These are phyloP conservation scores for Pseudopleuronectes americanus DNA, from an alignment of 2,797 vertebrate genomes.

Conservation along the genomic window DNA sequence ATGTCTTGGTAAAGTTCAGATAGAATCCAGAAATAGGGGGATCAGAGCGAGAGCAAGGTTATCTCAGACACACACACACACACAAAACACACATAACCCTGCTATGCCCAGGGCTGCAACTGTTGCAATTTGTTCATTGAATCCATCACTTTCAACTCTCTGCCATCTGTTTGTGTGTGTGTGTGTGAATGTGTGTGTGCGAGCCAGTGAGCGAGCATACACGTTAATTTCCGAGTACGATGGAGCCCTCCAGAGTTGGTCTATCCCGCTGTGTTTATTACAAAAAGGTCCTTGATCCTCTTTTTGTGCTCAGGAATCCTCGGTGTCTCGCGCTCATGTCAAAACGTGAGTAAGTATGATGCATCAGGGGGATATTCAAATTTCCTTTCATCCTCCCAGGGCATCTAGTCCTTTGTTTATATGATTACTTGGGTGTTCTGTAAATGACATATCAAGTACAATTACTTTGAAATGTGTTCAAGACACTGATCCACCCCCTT, in stretches of 20 bases:
- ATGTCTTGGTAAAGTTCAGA: conserved; percentile 51
- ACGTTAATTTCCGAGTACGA: conserved; percentile 59
- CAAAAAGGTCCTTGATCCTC: conserved; percentile 60
- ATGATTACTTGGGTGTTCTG: conserved; percentile 83
- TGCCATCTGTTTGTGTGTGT: conserved; percentile 65
- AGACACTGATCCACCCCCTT: conserved; percentile 62
- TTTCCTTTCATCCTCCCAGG: conserved; percentile 80
- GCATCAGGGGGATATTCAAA: conserved; percentile 73
- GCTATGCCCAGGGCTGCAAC: conserved; percentile 34
- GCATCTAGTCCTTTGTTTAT: conserved; percentile 81
- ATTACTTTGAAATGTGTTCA: conserved; percentile 83
- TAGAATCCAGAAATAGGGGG: conserved; percentile 62
- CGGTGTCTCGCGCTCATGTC: conserved; percentile 54
- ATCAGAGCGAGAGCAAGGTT: conserved; percentile 62
- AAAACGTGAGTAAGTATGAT: conserved; percentile 77
- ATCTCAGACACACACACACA: conserved; percentile 10
- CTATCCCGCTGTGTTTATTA: conserved; percentile 69
- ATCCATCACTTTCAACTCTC: conserved; percentile 67
- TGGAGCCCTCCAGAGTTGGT: conserved; percentile 52
- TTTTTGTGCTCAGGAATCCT: conserved; percentile 56
- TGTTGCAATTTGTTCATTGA: conserved; percentile 62
- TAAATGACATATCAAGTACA: conserved; percentile 85
- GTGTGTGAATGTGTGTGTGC: conserved; percentile 7
- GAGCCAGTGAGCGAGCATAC: not conserved
- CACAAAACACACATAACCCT: conserved; percentile 5